Conservation (phyloP, 30 jellyfish, hydroid and myxozoan species). For the Turritopsis dohrnii region DNA sequence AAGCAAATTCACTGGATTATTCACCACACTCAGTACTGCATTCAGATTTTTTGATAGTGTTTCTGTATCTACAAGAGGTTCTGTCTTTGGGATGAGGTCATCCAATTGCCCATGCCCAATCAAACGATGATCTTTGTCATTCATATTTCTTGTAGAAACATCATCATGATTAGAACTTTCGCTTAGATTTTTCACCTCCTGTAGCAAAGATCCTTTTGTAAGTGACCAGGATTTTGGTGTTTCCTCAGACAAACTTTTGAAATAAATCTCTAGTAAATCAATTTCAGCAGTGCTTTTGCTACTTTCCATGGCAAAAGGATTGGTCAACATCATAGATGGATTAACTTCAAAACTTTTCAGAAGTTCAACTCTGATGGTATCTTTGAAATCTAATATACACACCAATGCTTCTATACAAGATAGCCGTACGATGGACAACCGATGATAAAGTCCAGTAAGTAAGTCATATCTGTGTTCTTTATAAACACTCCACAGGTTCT, state of each 20-base stretch:
- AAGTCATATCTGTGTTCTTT: neutral
- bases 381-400: neutral
- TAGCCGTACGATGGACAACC: neutral
- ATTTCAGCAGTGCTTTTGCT: neutral
- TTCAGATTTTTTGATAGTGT: neutral
- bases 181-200: neutral
- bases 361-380: neutral
- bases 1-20: slow-evolving; percentile 16
- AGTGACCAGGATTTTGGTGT: neutral
- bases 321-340: neutral
- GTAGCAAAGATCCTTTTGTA: neutral
- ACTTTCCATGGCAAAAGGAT: neutral
- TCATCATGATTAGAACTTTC: neutral
- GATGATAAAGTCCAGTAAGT: neutral
- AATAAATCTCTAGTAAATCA: neutral
- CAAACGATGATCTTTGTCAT: neutral
- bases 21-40: neutral
- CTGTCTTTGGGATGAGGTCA: neutral
- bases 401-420: neutral
- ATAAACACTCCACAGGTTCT: neutral
- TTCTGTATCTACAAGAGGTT: slow-evolving; percentile 15
- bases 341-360: neutral
- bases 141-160: neutral
- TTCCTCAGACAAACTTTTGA: neutral
- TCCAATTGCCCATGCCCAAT: neutral